Evolutionary conservation across 2,797 vertebrate genomes (phyloP), one percentile per base, ranked within the genome.

Genomic region (Coregonus ussuriensis): DNA sequence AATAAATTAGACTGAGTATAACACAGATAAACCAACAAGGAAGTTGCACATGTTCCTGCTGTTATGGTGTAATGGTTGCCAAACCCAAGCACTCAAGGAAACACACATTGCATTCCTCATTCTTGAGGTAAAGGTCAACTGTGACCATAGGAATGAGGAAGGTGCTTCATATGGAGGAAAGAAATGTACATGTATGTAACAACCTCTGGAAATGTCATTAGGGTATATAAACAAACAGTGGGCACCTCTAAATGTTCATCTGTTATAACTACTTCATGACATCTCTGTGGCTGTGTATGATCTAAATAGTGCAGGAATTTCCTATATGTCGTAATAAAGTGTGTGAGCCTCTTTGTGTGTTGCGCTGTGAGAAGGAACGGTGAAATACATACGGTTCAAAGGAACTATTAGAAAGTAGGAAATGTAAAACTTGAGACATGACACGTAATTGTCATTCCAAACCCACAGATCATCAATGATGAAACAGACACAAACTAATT

Each of bases 311-410:
- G 15, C 14, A 67, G 4, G 13, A 66, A 80, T 68, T 37, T 72
- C 74, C 72, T 21, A 29, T 16, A 9, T 80, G 74, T 76, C 41
- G 74, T 4, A 80, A 79, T 65, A 6, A 29, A 56, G 33, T 29
- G 59, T 68, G 70, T 52, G 11, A 6, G 47, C 51, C 4, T 6
- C 15, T 47, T 47, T 51, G 35, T 21, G 68, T 71, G 35, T 47
- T 21, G 37, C 18, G 3, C 69, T 29, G 51, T 71, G 51, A 53
- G 21, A 52, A 54, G 13, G 71, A 72, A 72, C 47, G 7, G 51
- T 72, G 51, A 72, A 72, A 71, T 69, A 21, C 37, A 47, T 5
- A 15, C 2, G 3, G 51, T 54, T 52, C 4, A 29, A 25, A 51
- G 25, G 15, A 53, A 29, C 21, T 31, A 16, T 35, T 25, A 21